Evolutionary conservation across 2,888 invertebrate species (phyloP).

Genomic region (Platynereis dumerilii): DNA sequence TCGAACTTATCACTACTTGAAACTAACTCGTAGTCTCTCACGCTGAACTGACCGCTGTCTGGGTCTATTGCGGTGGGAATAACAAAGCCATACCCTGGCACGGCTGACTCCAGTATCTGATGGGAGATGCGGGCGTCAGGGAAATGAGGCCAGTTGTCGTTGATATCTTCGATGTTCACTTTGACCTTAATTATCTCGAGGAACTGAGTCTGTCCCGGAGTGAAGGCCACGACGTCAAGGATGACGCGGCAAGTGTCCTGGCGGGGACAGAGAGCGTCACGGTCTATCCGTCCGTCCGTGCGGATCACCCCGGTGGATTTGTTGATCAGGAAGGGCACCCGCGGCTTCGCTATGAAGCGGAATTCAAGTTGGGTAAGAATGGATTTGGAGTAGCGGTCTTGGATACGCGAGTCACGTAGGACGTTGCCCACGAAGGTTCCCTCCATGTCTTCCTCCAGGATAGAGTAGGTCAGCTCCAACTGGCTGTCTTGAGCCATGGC

Average conservation of each 20-base stretch:
- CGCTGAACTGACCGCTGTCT: constrained; percentile 33
- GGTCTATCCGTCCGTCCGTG: constrained; percentile 33
- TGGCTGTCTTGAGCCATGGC: constrained; percentile 4
- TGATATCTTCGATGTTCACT: constrained; percentile 35
- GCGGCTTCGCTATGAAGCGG: constrained; percentile 27
- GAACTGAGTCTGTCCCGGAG: neutral
- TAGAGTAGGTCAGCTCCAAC: constrained; percentile 15
- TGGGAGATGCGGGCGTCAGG: constrained; percentile 25
- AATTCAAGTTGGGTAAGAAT: constrained; percentile 29
- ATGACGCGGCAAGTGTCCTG: constrained; percentile 22
- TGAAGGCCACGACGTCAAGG: constrained; percentile 33
- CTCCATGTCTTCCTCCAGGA: constrained; percentile 31
- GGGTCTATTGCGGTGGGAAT: constrained; percentile 36
- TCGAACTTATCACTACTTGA: constrained; percentile 27
- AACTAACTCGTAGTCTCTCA: constrained; percentile 33
- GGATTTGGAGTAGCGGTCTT: constrained; percentile 20
- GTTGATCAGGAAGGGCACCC: constrained; percentile 31
- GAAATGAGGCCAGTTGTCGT: constrained; percentile 38
- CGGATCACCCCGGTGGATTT: constrained; percentile 32
- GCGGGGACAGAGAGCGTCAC: constrained; percentile 36
- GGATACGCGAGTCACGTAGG: constrained; percentile 30
- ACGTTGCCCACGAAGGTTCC: constrained; percentile 36
- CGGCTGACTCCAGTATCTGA: constrained; percentile 31
- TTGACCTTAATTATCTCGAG: constrained; percentile 27
- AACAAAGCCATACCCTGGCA: constrained; percentile 28